Conservation (phyloP, 2,888 invertebrate genomes). For the Clitarchus hookeri region DNA sequence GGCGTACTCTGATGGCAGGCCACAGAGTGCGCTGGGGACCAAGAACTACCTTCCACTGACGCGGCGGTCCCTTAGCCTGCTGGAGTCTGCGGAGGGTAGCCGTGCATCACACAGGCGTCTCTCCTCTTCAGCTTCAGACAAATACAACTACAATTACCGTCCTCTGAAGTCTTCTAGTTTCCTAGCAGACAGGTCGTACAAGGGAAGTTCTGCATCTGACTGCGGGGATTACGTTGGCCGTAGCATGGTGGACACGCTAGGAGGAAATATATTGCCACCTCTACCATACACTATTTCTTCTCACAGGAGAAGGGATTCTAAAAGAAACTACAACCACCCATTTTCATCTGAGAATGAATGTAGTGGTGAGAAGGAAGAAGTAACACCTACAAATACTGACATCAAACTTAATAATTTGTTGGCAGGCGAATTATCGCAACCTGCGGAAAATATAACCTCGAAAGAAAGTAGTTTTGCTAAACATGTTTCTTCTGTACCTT, state of each 20-base stretch:
- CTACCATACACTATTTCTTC: constrained; percentile 26
- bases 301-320: not conserved
- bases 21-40: not conserved
- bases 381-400: not conserved
- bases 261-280: constrained; percentile 29
- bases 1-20: not conserved
- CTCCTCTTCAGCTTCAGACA: constrained; percentile 3
- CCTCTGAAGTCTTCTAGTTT: not conserved
- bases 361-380: not conserved
- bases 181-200: not conserved
- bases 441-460: not conserved
- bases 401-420: not conserved
- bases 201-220: constrained; percentile 28
- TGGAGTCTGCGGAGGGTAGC: constrained; percentile 24
- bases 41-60: constrained; percentile 26
- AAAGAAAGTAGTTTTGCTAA: not conserved
- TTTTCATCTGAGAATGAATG: not conserved
- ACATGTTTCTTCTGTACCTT: not conserved
- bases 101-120: not conserved
- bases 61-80: constrained; percentile 28
- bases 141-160: not conserved
- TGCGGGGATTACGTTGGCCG: not conserved
- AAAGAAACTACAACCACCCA: not conserved
- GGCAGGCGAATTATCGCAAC: not conserved
- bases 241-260: not conserved